These are phyloP conservation scores for Hetaerina titia DNA, from an alignment of 2,888 invertebrate species.

Conservation along the genomic window DNA sequence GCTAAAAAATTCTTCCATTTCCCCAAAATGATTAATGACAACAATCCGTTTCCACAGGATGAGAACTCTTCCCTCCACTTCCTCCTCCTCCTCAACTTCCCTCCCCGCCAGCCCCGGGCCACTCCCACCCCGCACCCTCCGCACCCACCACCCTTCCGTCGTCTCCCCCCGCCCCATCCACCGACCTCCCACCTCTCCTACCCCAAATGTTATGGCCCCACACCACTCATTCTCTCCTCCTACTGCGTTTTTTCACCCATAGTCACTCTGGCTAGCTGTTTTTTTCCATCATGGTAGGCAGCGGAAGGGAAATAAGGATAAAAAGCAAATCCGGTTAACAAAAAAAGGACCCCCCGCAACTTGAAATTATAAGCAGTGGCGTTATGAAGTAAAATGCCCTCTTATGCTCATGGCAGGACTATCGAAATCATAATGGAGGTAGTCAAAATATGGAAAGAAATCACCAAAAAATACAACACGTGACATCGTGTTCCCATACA, in stretches of 20 bases:
- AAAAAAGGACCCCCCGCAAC: neutral
- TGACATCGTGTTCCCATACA: too few species aligned
- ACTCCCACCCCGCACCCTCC: neutral
- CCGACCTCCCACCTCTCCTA: neutral
- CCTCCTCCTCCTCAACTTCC: neutral
- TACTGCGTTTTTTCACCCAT: neutral
- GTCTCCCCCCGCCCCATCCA: neutral
- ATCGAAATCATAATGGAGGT: neutral
- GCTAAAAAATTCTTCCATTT: conserved; percentile 47
- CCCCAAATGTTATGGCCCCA: neutral
- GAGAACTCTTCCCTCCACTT: conserved; percentile 32
- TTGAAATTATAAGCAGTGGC: neutral
- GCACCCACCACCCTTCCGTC: neutral
- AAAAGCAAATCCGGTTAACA: neutral
- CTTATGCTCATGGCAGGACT: neutral
- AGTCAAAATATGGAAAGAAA: neutral
- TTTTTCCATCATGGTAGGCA: neutral
- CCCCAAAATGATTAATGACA: conserved; percentile 48
- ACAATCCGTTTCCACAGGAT: conserved; percentile 43
- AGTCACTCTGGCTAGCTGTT: conserved; percentile 32
- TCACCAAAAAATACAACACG: neutral
- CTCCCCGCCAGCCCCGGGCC: neutral
- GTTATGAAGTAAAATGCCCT: neutral
- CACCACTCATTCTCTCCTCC: neutral
- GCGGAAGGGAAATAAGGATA: conserved; percentile 15